Base-by-base conservation (phyloP, 2,113 vertebrate species). In the Falcunculus frontatus region DNA sequence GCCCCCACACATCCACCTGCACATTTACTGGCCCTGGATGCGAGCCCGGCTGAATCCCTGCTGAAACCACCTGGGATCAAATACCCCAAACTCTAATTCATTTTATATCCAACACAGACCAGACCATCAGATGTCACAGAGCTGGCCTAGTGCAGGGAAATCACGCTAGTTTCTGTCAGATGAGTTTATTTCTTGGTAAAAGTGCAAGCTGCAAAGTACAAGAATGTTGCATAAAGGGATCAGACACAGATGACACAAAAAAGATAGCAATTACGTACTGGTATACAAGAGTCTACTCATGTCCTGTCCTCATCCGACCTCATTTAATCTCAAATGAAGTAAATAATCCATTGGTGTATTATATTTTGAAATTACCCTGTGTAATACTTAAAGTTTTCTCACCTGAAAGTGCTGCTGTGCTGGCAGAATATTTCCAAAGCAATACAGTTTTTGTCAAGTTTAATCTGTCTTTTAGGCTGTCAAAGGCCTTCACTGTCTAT, bases 1-100 rank as follows among this genome's bases (percentile, higher is more conserved):
- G 5, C 15, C 29, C 21, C 16, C 5, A 1, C 18, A 37, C 7
- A 6, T 11, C 25, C 16, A 32, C 4, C 8, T 25, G 8, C 9
- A 17, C 4, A 5, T 13, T 3, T 1, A 5, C 11, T 30, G 39
- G 35, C 33, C 39, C n/a, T 49, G 56, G 18, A 12, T 35, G 6
- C 32, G 10, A 16, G 13, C 7, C 22, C 60, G 30, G 13, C 18
- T 57, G 42, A 67, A 21, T 44, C 10, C 33, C 53, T 74, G 16
- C 41, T 81, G 57, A 33, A 76, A 72, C 16, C 33, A 59, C 33
- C 21, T 37, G 42, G 30, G 26, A 42, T 53, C 20, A 53, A 32
- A 59, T 4, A 60, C 4, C 21, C 21, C 20, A 32, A 49, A 35
- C 3, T 7, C 6, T 3, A 49, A 49, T 32, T 35, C 37, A 25